Evolutionary conservation across 2,888 invertebrate species (phyloP), one percentile per base, ranked within the genome.

Genomic region (Bellardia bayeri): DNA sequence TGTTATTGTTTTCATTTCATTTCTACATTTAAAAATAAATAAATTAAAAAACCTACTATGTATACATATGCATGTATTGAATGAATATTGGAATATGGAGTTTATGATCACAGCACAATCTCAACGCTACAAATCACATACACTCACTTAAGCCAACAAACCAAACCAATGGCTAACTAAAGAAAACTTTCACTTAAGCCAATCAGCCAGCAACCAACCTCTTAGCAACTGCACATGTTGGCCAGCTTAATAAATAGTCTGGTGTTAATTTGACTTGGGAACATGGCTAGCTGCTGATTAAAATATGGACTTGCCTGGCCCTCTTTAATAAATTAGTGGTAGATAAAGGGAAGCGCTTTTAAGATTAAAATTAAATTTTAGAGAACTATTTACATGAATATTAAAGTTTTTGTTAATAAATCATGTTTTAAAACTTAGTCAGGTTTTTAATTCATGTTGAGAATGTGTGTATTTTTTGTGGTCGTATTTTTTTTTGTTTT

Each of bases 101-200:
- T 54, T 16, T 76, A 37, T 56, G 56, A 78, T 45, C 14, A 51
- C 51, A 68, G 40, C 14, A 40, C 37, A 51, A 54, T 9, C 51
- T 13, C 37, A 51, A 14, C n/a, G 5, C 51, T 9, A 42, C 51
- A 76, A 64, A 76, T 64, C 64, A 64, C 54, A 56, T 30, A 56
- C 40, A 71, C 49, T 54, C 51, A 51, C 8, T 63, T 51, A 64
- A 76, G 64, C 54, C 54, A 56, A 64, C 9, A 79, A 69, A 80
- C 8, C 61, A 51, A 37, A 54, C 8, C 61, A 51, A 37, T 42
- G 63, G 14, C 37, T 33, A 9, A 40, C 69, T 69, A 37, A 63
- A 63, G 51, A 80, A 80, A 80, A 80, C 80, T 80, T 80, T 80
- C 80, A 80, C 80, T 80, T 61, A 11, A 63, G 37, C 49, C 79